Evolutionary conservation across 2,888 invertebrate species (phyloP).

Genomic region (Pristionchus entomophagus): DNA sequence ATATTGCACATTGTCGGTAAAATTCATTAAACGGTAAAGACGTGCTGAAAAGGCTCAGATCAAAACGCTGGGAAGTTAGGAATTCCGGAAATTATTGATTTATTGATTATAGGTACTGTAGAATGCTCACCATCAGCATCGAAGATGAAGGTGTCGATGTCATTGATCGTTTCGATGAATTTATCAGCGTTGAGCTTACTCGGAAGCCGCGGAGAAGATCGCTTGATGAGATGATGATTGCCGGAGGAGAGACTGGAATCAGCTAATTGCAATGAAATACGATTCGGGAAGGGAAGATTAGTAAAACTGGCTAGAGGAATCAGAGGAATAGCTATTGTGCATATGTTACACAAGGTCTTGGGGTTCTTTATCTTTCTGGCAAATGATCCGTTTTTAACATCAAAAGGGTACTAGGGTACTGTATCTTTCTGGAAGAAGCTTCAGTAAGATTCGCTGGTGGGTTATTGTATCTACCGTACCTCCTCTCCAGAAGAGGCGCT

Average conservation of each 20-base stretch:
- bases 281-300: too few relatives aligned
- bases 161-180: conserved; percentile 61
- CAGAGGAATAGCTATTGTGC: too few relatives aligned
- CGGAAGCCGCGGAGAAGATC: conserved; percentile 9
- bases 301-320: too few relatives aligned
- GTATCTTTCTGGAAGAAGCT: neutral
- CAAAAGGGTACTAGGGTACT: neutral
- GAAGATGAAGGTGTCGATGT: conserved; percentile 74
- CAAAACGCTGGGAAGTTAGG: too few relatives aligned
- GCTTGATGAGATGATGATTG: conserved; percentile 51
- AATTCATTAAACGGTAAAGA: too few relatives aligned
- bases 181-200: conserved; percentile 51
- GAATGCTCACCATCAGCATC: conserved; percentile 74
- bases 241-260: conserved; percentile 24
- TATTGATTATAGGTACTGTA: too few relatives aligned
- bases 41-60: too few relatives aligned
- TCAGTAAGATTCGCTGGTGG: conserved; percentile 43
- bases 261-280: too few relatives aligned
- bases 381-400: conserved; percentile 51
- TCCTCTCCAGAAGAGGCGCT: conserved; percentile 6
- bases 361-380: conserved; percentile 61
- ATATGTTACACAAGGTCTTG: conserved; percentile 65
- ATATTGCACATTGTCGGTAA: too few relatives aligned
- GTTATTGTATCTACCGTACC: neutral
- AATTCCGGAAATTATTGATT: too few relatives aligned